Base-by-base conservation (phyloP, 2,797 vertebrate species). In the Emydoidea blandingii region DNA sequence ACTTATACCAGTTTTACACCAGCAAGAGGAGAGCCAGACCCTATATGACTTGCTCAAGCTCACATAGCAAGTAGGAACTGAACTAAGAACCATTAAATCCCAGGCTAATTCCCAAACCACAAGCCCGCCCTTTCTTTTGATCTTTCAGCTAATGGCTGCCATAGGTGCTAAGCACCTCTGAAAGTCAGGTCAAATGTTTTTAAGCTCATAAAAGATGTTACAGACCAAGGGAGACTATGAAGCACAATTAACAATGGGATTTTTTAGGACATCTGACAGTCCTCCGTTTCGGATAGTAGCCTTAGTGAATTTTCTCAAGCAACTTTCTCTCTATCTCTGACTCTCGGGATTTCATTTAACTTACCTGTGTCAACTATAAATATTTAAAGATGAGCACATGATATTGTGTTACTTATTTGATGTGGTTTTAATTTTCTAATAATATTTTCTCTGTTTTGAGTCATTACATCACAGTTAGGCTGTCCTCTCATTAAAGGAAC, bases 361-460 rank as follows among this genome's bases (percentile, higher is more conserved):
- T 85, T 84, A 93, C 59, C 34, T 62, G 52, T 57, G 59, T 81
- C 79, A 93, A 54, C 15, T 52, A 84, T 34, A 50, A 0, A 0
- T 50, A 31, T 80, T 53, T 85, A 80, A 80, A 94, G n/a, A 89
- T 1, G 21, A 94, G 86, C 23, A 89, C 25, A 85, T 78, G 72
- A 49, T 52, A 91, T 53, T 93, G 62, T 86, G 91, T 59, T 92
- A 78, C 6, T 90, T 94, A 87, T 6, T 57, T 27, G 21, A 14
- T 0, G 74, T 52, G 49, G 31, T 5, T 52, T 41, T 79, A 78
- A 56, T 94, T 87, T 95, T 88, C 57, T 86, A 86, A 91, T 94
- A 90, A 41, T 56, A 72, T 57, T 93, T 91, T 78, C 54, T 50
- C 31, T 90, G 47, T 83, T 92, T 79, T 92, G 93, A 92, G 44